Percentiles rank a stretch among this genome's conserved stretches.
Evolutionary conservation across 1,140 invertebrate species (phyloP).

Genomic region (Diorhabda carinulata): DNA sequence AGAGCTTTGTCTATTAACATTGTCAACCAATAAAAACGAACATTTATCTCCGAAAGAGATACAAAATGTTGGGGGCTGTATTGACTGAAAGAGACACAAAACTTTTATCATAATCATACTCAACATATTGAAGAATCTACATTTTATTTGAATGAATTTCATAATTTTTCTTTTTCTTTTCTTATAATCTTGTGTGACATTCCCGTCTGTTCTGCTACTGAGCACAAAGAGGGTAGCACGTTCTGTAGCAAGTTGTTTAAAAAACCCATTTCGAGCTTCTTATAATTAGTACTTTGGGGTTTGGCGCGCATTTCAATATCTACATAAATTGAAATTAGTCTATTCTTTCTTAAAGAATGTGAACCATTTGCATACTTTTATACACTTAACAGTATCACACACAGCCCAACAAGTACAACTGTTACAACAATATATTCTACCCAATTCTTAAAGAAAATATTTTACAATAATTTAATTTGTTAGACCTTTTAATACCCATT

Average conservation of each 20-base stretch:
- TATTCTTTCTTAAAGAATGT: slow-evolving; percentile 5
- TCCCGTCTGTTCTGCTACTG: slow-evolving; percentile 1
- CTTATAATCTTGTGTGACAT: neutral
- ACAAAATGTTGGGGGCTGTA: too few species aligned
- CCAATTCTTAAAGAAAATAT: too few species aligned
- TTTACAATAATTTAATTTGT: too few species aligned
- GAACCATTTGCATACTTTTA: neutral
- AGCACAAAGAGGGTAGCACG: neutral
- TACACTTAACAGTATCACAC: too few species aligned
- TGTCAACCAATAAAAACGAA: too few species aligned
- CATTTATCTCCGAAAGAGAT: too few species aligned
- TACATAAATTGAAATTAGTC: slow-evolving; percentile 1
- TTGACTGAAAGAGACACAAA: too few species aligned
- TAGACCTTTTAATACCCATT: too few species aligned
- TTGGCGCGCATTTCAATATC: neutral
- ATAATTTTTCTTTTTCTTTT: neutral
- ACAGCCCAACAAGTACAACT: too few species aligned
- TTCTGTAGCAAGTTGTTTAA: neutral
- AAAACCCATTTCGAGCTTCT: neutral
- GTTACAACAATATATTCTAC: too few species aligned
- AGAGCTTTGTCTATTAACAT: too few species aligned
- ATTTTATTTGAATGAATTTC: neutral
- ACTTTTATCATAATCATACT: neutral
- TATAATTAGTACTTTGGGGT: neutral
- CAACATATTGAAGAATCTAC: neutral